phyloP scores from a whole-genome alignment of 92 coral and sea anemone genomes.

The Epizoanthus fatuus region DNA sequence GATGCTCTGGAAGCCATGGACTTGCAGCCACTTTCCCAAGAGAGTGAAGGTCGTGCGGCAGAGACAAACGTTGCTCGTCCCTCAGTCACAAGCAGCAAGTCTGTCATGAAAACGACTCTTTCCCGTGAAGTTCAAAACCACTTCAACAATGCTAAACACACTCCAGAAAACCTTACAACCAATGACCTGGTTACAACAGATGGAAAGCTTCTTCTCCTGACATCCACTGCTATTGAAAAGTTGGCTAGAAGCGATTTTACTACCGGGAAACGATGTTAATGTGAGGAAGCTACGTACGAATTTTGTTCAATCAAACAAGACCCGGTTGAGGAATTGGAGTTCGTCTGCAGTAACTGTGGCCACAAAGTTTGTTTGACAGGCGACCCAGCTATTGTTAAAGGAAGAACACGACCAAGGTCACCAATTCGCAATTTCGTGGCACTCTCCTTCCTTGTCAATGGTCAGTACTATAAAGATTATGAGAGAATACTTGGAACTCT shows the following conservation, averaged over 20 bases:
- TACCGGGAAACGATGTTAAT: neutral
- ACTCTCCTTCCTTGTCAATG: conserved; percentile 48
- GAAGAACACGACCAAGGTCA: conserved; percentile 36
- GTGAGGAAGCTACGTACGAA: conserved; percentile 2
- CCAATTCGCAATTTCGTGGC: conserved; percentile 35
- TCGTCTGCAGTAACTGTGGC: neutral
- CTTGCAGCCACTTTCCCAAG: neutral
- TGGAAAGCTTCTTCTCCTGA: conserved; percentile 19
- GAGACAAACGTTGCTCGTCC: neutral
- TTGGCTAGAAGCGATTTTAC: conserved; percentile 15
- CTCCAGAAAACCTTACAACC: neutral
- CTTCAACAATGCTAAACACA: neutral
- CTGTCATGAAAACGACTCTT: neutral
- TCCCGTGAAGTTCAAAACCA: neutral
- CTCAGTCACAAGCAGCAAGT: too few species aligned
- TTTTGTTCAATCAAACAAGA: neutral
- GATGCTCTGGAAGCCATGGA: conserved; percentile 28
- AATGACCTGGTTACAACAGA: neutral
- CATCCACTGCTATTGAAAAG: conserved; percentile 14
- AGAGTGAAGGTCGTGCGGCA: conserved; percentile 23
- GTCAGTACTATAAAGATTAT: conserved; percentile 61
- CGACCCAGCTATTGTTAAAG: conserved; percentile 10
- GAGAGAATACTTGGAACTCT: conserved; percentile 49
- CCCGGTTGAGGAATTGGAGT: neutral
- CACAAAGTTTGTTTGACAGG: conserved; percentile 4